Percentiles rank a stretch among this genome's conserved stretches.
Conservation (phyloP, 1,140 invertebrate species). For the Lethrus apterus region DNA sequence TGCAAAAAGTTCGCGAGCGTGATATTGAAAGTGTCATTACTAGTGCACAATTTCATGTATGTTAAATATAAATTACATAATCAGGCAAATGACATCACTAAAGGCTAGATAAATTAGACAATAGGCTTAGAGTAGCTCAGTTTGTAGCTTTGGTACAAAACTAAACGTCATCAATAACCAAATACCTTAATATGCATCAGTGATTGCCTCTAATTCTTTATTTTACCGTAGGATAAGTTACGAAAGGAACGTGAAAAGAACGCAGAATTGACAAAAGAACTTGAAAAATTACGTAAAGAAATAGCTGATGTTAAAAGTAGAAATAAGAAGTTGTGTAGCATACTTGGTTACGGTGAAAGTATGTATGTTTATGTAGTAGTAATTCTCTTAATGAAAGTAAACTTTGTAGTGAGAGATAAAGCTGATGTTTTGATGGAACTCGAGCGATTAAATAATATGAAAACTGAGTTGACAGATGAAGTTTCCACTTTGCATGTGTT, state of each 20-base stretch:
- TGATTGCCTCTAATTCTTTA: too few relatives aligned
- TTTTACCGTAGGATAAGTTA: constrained; percentile 55
- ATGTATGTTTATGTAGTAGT: constrained; percentile 37
- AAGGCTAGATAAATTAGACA: too few relatives aligned
- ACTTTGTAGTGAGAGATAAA: constrained; percentile 64
- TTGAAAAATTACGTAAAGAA: constrained; percentile 57
- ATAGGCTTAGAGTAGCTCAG: too few relatives aligned
- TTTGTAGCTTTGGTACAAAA: too few relatives aligned
- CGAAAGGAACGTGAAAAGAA: constrained; percentile 61
- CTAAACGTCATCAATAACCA: too few relatives aligned
- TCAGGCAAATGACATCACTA: too few relatives aligned
- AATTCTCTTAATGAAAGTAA: background rate
- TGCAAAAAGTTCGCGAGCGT: constrained; percentile 39
- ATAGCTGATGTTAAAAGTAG: constrained; percentile 64
- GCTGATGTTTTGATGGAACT: constrained; percentile 69
- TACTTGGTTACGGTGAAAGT: constrained; percentile 74
- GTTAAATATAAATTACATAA: too few relatives aligned
- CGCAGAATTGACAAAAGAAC: constrained; percentile 49
- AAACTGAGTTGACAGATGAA: constrained; percentile 67
- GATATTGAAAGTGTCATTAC: constrained; percentile 36
- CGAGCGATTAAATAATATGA: constrained; percentile 59
- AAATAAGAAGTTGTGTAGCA: constrained; percentile 70
- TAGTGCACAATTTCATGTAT: constrained; percentile 34
- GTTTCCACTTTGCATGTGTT: constrained; percentile 59
- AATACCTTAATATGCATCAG: too few relatives aligned